phyloP scores from a whole-genome alignment of 2,797 vertebrate species.

The Megalops cyprinoides region DNA sequence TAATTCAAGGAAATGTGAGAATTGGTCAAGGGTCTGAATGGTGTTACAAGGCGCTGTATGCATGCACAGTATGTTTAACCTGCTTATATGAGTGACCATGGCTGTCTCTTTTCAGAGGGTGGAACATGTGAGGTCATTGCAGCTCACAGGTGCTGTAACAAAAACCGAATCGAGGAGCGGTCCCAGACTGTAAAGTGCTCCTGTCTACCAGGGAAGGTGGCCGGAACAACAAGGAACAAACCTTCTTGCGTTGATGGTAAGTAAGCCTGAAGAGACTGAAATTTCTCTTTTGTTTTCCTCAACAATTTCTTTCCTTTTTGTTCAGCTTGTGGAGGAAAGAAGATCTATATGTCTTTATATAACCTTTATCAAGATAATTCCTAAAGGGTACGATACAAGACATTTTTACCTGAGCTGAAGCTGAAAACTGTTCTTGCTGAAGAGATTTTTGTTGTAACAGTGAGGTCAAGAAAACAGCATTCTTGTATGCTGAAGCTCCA shows the following conservation, averaged over 20 bases:
- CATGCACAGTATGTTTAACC: no score
- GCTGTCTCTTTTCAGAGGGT: slow-evolving; percentile 81
- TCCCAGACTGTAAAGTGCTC: slow-evolving; percentile 99
- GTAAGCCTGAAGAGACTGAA: slow-evolving; percentile 46
- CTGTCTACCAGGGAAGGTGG: slow-evolving; percentile 98
- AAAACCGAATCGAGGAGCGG: slow-evolving; percentile 98
- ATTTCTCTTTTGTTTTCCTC: not conserved
- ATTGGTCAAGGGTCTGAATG: no score
- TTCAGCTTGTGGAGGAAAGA: no score
- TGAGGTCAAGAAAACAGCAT: not conserved
- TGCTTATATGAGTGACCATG: not conserved
- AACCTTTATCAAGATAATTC: no score
- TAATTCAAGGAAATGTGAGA: no score
- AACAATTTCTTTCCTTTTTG: not conserved
- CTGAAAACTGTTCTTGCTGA: not conserved
- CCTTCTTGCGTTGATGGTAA: slow-evolving; percentile 98
- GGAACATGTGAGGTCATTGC: slow-evolving; percentile 98
- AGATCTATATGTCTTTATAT: no score
- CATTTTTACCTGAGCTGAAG: not conserved
- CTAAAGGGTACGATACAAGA: not conserved
- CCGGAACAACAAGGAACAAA: slow-evolving; percentile 96
- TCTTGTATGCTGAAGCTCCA: not conserved
- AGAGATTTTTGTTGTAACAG: no score
- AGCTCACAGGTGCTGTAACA: slow-evolving; percentile 98
- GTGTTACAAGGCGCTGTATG: no score